Percentiles rank a stretch among this genome's conserved stretches.
Evolutionary conservation across 2,888 invertebrate species (phyloP).

Genomic region (Ornithoptera priamus): DNA sequence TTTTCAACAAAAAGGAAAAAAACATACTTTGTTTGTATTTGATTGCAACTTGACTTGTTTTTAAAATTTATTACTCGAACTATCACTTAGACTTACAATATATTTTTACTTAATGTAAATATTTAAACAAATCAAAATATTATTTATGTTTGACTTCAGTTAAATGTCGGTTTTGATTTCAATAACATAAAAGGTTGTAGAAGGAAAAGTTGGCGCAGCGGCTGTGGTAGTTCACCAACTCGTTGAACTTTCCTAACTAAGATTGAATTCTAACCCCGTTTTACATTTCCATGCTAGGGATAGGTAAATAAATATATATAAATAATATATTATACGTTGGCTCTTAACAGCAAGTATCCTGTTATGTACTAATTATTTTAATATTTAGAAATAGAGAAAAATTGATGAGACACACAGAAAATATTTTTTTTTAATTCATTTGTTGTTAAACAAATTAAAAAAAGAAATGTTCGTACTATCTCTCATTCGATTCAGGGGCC

Average conservation of each 20-base stretch:
- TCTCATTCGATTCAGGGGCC: too few species aligned
- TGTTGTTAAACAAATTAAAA: too few species aligned
- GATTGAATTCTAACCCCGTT: conserved; percentile 36
- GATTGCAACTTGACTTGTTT: too few species aligned
- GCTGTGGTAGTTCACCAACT: conserved; percentile 28
- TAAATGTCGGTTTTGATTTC: conserved; percentile 7
- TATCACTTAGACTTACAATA: too few species aligned
- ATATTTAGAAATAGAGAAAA: not conserved
- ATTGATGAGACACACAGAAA: not conserved
- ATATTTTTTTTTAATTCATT: too few species aligned
- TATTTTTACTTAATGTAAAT: not conserved
- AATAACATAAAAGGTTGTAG: conserved; percentile 1
- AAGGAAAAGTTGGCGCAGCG: conserved; percentile 20
- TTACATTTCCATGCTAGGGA: conserved; percentile 27
- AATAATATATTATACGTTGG: not conserved
- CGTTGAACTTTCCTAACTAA: conserved; percentile 36
- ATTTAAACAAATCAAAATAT: not conserved
- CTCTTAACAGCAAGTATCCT: not conserved
- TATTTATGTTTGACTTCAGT: conserved; percentile 1
- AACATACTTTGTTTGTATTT: too few species aligned
- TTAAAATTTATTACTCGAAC: too few species aligned
- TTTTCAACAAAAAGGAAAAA: too few species aligned
- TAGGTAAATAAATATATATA: not conserved
- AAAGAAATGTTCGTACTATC: too few species aligned
- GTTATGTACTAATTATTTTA: not conserved